Evolutionary conservation across 2,888 invertebrate genomes (phyloP), one percentile per base, ranked within the genome.

Genomic region (Augochlorella aurata): DNA sequence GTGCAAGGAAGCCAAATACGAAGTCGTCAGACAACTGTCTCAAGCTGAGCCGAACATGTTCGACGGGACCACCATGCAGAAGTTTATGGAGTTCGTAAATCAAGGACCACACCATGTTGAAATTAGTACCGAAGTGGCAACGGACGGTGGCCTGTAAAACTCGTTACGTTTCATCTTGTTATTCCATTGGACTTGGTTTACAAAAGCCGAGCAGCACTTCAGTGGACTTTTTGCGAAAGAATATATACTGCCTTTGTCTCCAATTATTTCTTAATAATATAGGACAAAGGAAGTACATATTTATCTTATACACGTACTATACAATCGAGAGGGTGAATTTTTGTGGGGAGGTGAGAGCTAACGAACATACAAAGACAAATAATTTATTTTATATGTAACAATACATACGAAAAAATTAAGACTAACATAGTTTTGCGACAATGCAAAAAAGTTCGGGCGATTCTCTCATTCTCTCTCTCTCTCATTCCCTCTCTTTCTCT

Each of bases 91-190:
- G 24, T 98, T 96, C 93, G 95, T 96, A 14, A 95, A 95, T 65
- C 96, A 98, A 91, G 98, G 98, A 0, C 96, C 97, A 4, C 97
- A 96, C 91, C 96, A 95, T 93, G 94, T 97, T n/a, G 95, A 96
- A 87, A 94, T 95, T n/a, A 94, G 95, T 78, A 94, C 96, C 69
- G 96, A 97, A 93, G 96, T 98, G 69, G 97, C 97, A 7, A 95
- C 97, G 90, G 98, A 98, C 90, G 96, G 96, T 82, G 94, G 93
- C 81, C 90, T 90, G 44, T 94, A 89, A 91, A 78, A 14, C 10
- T 18, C 21, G 12, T 45, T 52, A 65, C 61, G 2, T 74, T 74
- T 44, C 58, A 7, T 45, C 18, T 45, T 38, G 50, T 73, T 69
- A 71, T 10, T 61, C 1, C 18, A 45, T 87, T 61, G 12, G 38